Percentiles rank a stretch among this genome's conserved stretches.
Evolutionary conservation across 2,888 invertebrate genomes (phyloP).

Genomic region (Brachyopa scutellaris): DNA sequence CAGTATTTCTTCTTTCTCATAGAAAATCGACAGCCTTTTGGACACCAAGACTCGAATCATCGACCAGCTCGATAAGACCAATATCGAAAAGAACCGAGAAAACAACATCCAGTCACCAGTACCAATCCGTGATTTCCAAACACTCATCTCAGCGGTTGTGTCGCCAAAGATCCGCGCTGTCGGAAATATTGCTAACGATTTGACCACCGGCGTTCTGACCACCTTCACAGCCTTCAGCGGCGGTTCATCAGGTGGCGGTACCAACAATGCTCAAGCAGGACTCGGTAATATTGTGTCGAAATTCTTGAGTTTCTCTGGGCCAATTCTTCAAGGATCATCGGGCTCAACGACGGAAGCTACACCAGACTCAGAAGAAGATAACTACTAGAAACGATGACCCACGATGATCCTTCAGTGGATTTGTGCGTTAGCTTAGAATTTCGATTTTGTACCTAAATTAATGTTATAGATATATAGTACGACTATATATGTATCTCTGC

Average conservation of each 20-base stretch:
- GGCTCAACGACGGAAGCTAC: constrained; percentile 78
- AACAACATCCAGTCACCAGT: constrained; percentile 88
- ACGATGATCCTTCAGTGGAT: background rate
- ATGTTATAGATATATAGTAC: constrained; percentile 38
- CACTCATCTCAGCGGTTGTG: constrained; percentile 87
- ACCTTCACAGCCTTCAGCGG: constrained; percentile 83
- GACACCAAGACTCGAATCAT: constrained; percentile 90
- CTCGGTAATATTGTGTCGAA: constrained; percentile 81
- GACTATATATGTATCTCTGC: constrained; percentile 12
- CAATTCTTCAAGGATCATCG: constrained; percentile 81
- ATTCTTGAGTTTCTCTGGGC: constrained; percentile 80
- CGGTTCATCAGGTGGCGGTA: constrained; percentile 81
- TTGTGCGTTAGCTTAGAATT: constrained; percentile 49
- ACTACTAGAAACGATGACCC: constrained; percentile 75
- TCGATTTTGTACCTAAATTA: constrained; percentile 69
- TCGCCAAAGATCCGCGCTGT: constrained; percentile 88
- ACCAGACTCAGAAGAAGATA: constrained; percentile 80
- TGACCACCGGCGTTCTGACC: constrained; percentile 83
- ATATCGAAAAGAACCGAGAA: constrained; percentile 89
- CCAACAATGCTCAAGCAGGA: constrained; percentile 79
- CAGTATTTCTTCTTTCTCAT: too few relatives aligned
- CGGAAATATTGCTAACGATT: constrained; percentile 86
- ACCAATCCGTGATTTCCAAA: constrained; percentile 85
- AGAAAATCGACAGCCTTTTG: constrained; percentile 92
- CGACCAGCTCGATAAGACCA: constrained; percentile 87